Conservation (phyloP, 2,888 invertebrate species). For the Enchytraeus crypticus region DNA sequence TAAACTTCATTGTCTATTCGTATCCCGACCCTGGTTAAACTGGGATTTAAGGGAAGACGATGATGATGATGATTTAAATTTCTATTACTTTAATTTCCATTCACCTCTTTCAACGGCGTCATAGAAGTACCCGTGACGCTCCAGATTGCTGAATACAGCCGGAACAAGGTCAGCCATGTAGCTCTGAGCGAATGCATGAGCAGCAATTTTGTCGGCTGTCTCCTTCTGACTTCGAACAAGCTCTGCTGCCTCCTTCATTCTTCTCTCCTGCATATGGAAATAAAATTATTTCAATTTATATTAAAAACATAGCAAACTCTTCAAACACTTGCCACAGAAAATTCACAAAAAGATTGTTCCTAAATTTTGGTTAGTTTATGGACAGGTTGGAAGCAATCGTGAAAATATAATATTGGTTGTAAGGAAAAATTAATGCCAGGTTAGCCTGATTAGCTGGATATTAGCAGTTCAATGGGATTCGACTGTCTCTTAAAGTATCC, state of each 20-base stretch:
- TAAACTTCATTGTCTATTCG: no score
- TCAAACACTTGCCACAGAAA: neutral
- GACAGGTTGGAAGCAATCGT: no score
- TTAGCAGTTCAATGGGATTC: no score
- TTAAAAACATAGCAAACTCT: neutral
- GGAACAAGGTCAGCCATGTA: slow-evolving; percentile 80
- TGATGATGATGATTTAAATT: no score
- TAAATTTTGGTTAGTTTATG: neutral
- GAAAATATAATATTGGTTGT: no score
- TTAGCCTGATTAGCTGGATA: no score
- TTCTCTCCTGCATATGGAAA: slow-evolving; percentile 55
- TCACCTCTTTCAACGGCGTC: slow-evolving; percentile 59
- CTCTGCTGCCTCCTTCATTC: slow-evolving; percentile 63
- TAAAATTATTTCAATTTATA: neutral
- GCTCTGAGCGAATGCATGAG: slow-evolving; percentile 72
- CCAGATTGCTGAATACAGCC: slow-evolving; percentile 69
- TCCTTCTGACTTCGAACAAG: slow-evolving; percentile 60
- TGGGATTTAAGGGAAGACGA: no score
- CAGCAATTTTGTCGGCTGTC: slow-evolving; percentile 72
- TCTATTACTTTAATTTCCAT: no score
- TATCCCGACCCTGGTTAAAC: no score
- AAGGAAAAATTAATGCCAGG: no score
- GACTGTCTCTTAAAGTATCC: no score
- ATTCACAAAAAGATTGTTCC: no score
- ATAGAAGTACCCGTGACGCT: slow-evolving; percentile 60